Evolutionary conservation across 2,888 invertebrate species (phyloP).

Genomic region (Heliconius aoede): DNA sequence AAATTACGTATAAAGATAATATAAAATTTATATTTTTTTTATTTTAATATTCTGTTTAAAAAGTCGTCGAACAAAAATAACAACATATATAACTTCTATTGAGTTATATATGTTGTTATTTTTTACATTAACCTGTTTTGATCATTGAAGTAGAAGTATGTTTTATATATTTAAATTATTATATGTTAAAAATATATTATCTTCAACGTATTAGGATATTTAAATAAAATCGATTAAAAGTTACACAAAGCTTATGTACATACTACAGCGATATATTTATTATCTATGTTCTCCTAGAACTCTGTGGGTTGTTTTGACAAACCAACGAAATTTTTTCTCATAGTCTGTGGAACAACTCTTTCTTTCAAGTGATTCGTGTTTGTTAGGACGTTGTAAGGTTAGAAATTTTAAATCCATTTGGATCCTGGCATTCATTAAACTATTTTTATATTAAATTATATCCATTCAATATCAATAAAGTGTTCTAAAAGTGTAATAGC

Average conservation of each 20-base stretch:
- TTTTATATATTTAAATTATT: not conserved
- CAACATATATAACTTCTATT: too few relatives aligned
- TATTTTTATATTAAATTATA: conserved; percentile 25
- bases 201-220: not conserved
- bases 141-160: not conserved
- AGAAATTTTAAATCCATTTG: conserved; percentile 67
- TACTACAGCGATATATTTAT: not conserved
- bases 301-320: conserved; percentile 15
- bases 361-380: conserved; percentile 62
- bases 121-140: not conserved
- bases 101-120: too few relatives aligned
- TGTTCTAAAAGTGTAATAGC: conserved; percentile 6
- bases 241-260: not conserved
- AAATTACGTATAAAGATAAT: too few relatives aligned
- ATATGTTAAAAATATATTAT: not conserved
- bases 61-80: too few relatives aligned
- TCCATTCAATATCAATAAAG: conserved; percentile 4
- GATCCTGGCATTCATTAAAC: conserved; percentile 55
- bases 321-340: not conserved
- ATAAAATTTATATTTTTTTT: too few relatives aligned
- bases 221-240: not conserved
- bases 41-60: too few relatives aligned
- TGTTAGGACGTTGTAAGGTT: conserved; percentile 78
- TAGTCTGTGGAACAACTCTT: conserved; percentile 27
- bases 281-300: not conserved